Percentiles rank a stretch among this genome's conserved stretches.
Conservation (phyloP, 1,140 invertebrate species). For the Saccostrea echinata region DNA sequence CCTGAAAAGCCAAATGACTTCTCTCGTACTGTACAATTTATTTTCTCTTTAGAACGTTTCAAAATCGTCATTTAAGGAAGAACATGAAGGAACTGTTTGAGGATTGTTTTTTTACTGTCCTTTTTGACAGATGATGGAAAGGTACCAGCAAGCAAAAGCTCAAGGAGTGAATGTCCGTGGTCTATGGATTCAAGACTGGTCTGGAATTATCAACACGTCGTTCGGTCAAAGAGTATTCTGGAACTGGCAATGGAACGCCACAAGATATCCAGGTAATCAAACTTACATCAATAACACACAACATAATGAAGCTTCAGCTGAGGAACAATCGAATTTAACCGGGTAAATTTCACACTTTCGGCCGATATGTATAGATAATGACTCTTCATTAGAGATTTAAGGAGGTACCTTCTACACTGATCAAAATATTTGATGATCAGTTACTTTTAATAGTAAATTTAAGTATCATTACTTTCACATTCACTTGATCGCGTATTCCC, state of each 20-base stretch:
- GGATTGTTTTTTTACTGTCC: not conserved
- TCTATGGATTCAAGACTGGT: conserved; percentile 81
- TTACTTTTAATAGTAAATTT: no score
- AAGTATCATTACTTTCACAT: no score
- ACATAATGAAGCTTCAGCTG: no score
- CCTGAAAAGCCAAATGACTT: not conserved
- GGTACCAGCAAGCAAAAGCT: conserved; percentile 67
- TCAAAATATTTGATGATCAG: no score
- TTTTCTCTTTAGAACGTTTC: not conserved
- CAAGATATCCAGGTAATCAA: conserved; percentile 54
- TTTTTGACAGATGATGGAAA: conserved; percentile 72
- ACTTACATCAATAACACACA: no score
- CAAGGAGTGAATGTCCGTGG: conserved; percentile 73
- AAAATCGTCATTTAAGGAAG: not conserved
- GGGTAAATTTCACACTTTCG: no score
- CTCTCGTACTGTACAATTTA: not conserved
- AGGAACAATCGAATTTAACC: no score
- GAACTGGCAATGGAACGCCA: conserved; percentile 80
- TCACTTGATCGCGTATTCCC: no score
- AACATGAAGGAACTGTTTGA: not conserved
- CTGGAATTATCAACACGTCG: conserved; percentile 76
- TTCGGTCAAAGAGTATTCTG: conserved; percentile 80
- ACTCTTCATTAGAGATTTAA: no score
- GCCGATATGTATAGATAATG: no score
- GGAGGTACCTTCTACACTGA: no score